A percentile compares a stretch with the other conserved stretches of the same genome.
phyloP scores from a whole-genome alignment of 1,140 invertebrate genomes.

The Maconellicoccus hirsutus region DNA sequence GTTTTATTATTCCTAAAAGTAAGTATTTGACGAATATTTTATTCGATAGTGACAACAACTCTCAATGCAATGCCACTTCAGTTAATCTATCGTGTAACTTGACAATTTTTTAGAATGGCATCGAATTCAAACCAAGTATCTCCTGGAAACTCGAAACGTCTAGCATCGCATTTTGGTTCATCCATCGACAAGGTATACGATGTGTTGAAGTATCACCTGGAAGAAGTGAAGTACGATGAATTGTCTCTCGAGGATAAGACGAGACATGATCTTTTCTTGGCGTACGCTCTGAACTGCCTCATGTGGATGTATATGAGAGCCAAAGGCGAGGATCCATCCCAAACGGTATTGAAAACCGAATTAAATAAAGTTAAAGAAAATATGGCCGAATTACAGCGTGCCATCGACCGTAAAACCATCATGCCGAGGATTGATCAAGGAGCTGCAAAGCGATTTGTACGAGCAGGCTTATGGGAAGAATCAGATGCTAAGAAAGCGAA shows the following conservation, averaged over 20 bases:
- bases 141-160: not conserved
- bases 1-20: too few relatives aligned
- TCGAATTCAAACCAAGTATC: slow-evolving; percentile 6
- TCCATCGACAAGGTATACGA: not conserved
- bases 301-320: slow-evolving; percentile 46
- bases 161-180: not conserved
- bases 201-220: not conserved
- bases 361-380: slow-evolving; percentile 42
- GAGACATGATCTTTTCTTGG: slow-evolving; percentile 46
- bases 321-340: slow-evolving; percentile 39
- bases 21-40: too few relatives aligned
- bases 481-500: not conserved
- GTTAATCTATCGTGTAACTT: too few relatives aligned
- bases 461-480: not conserved
- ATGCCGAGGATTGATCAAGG: slow-evolving; percentile 42
- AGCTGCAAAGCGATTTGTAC: slow-evolving; percentile 42
- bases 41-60: too few relatives aligned
- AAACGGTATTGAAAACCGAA: slow-evolving; percentile 34
- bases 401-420: slow-evolving; percentile 41
- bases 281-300: slow-evolving; percentile 44
- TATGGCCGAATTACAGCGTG: slow-evolving; percentile 45
- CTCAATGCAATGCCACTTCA: too few relatives aligned
- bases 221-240: slow-evolving; percentile 36
- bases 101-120: not conserved
- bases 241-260: slow-evolving; percentile 42